Base-by-base conservation (phyloP, 2,113 vertebrate species). In the Coreoperca whiteheadi region DNA sequence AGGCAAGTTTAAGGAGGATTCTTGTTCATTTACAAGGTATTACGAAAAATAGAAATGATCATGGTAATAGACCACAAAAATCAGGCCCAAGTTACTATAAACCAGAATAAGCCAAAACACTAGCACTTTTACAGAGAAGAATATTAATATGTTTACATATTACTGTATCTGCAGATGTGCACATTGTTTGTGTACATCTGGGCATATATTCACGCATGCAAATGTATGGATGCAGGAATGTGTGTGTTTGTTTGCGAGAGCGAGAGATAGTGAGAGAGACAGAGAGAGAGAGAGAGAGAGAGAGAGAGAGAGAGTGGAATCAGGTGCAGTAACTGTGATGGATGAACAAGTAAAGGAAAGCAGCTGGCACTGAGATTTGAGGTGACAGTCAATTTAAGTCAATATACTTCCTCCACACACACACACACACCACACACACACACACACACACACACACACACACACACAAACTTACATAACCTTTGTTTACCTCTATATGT, bases 331-430 rank as follows among this genome's bases (percentile, higher is more conserved):
- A 79, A 85, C 25, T 56, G 74, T 81, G 81, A 89, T 70, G 25
- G 70, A 87, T 89, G 74, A 73, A 74, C 18, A 67, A 79, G 70
- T 74, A 51, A 65, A 84, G 66, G 76, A 77, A 77, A 83, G 74
- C 57, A 51, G 75, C 77, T 84, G 53, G 85, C 87, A 50, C 48
- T 57, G 74, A 79, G 81, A 90, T 81, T 84, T 76, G 68, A 79
- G 77, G 74, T 86, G 86, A 89, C 71, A 81, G 63, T 64, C 76
- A 84, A 88, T 92, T 81, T 84, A 82, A 81, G 75, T 88, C 77
- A 79, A 74, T 84, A 60, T 71, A 82, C 50, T 20, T 41, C 39
- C 6, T 20, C 2, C 16, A 67, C 64, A 60, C 30, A 28, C 85
- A 72, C 34, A 30, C 51, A 76, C 46, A 72, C 64, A 60, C 30